Conservation (phyloP, 1,140 invertebrate genomes). For the Tetragnatha versicolor region DNA sequence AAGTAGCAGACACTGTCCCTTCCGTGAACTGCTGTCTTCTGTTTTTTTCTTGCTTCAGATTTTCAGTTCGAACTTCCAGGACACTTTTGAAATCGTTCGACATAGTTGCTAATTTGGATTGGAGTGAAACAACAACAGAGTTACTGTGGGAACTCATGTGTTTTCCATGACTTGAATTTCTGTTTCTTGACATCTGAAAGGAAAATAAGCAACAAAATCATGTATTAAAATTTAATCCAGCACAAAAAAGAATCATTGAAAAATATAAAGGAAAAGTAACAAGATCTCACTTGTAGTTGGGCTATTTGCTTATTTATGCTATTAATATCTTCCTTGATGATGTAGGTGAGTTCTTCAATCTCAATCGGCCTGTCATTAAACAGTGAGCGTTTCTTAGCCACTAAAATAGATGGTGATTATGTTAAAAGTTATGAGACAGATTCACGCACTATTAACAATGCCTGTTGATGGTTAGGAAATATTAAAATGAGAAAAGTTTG, state of each 20-base stretch:
- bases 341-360: conserved; percentile 97
- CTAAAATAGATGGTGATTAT: conserved; percentile 71
- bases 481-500: no score
- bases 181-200: conserved; percentile 63
- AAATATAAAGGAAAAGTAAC: background rate
- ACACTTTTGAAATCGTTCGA: conserved; percentile 96
- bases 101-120: conserved; percentile 92
- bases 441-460: no score
- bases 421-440: no score
- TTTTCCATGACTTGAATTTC: conserved; percentile 70
- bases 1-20: conserved; percentile 72
- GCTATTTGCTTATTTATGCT: conserved; percentile 97
- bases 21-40: conserved; percentile 94
- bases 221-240: background rate
- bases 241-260: background rate
- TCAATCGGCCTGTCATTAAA: conserved; percentile 96
- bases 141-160: conserved; percentile 95
- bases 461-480: no score
- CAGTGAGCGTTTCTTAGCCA: conserved; percentile 95
- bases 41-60: conserved; percentile 93
- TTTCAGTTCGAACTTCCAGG: conserved; percentile 88
- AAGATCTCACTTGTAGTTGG: conserved; percentile 63
- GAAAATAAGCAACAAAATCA: background rate
- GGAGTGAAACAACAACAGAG: conserved; percentile 87
- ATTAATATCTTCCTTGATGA: conserved; percentile 95